Conservation (phyloP, 2,888 invertebrate species). For the Ophion ventricosus region DNA sequence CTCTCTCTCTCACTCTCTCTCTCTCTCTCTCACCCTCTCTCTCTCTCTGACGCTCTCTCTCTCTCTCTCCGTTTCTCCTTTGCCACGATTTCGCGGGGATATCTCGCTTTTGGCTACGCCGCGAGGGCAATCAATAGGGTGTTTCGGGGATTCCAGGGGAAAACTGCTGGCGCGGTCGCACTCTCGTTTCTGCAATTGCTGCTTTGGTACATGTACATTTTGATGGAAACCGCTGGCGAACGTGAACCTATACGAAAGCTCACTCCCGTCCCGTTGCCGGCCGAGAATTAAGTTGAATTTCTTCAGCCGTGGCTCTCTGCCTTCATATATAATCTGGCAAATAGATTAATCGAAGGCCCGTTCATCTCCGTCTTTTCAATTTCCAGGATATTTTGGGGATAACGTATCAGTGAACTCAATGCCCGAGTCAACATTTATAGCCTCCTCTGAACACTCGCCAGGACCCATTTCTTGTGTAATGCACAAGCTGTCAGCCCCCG, state of each 20-base stretch:
- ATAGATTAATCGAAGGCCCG: not conserved
- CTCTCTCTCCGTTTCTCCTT: constrained; percentile 18
- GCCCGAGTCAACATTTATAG: no score
- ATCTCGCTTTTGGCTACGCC: constrained; percentile 64
- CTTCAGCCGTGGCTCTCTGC: not conserved
- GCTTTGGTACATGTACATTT: constrained; percentile 36
- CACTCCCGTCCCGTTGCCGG: not conserved
- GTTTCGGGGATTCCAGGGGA: constrained; percentile 82
- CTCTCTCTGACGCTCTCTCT: not conserved
- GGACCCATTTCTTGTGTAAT: no score
- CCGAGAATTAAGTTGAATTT: not conserved
- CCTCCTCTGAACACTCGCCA: no score
- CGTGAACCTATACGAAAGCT: not conserved
- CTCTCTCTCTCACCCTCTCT: constrained; percentile 11
- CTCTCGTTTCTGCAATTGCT: constrained; percentile 60
- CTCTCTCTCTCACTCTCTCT: not conserved
- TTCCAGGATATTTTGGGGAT: no score
- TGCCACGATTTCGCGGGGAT: constrained; percentile 70
- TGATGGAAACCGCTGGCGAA: constrained; percentile 40
- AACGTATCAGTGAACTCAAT: no score
- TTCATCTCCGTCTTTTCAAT: no score
- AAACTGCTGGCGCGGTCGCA: constrained; percentile 78
- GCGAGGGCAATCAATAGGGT: constrained; percentile 85
- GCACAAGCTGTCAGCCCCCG: no score
- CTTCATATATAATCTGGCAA: not conserved